Base-by-base conservation (phyloP, 2,888 invertebrate genomes). In the Clanis bilineata region DNA sequence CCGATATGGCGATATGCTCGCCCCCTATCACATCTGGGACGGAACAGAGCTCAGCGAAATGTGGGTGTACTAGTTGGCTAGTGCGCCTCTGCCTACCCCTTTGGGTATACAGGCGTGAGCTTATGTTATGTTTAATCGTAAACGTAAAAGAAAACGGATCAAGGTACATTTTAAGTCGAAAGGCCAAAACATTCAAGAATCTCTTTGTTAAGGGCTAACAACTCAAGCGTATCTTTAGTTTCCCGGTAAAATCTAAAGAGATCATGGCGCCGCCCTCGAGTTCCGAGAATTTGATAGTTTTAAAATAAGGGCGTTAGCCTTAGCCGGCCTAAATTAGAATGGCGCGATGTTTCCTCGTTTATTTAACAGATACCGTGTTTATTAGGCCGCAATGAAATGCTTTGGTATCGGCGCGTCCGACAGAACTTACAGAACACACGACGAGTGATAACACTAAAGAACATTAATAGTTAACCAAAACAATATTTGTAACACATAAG, bases 271-370 rank as follows among this genome's bases (percentile, higher is more conserved):
- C 51, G 51, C 28, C 32, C 32, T 32, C 51, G 51, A 3, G 32
- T 72, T 70, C 68, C 62, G 58, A 61, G 72, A 75, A 73, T 62
- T 63, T 64, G 61, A 64, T 66, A 69, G 68, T 71, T 72, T 63
- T 62, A 70, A 73, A 76, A 75, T 64, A 80, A 77, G 80, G 80
- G 78, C 83, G 76, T 83, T 83, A 80, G 76, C 76, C 80, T 71
- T 70, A 64, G 39, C 56, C 55, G 59, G 66, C 61, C 58, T 72
- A 43, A 65, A 66, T 64, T 68, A 66, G 72, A 77, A 80, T 77
- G 79, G 73, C 72, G 59, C 71, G 69, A 66, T 71, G 70, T 74
- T 82, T 78, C 79, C 78, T 74, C 77, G 80, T 73, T 75, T 76
- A 72, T 72, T 73, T 77, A 74, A 73, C 67, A 64, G 73, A 72